phyloP scores from a whole-genome alignment of 2,113 vertebrate genomes.

The Microcebus griseorufus region DNA sequence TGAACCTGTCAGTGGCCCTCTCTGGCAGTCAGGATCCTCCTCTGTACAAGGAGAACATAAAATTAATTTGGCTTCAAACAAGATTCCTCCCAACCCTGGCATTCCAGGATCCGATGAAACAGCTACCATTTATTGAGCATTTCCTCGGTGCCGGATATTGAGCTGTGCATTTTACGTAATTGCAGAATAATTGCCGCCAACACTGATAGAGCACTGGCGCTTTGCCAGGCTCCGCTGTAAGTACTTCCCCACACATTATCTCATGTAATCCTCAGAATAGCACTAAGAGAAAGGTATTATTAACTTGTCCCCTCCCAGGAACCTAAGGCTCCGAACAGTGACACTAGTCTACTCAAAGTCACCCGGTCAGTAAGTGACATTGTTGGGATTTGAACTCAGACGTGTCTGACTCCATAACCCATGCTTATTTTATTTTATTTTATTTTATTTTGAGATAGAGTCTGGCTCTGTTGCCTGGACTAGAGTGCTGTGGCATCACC shows the following conservation, averaged over 20 bases:
- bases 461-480: too few species aligned
- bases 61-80: neutral
- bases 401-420: neutral
- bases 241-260: neutral
- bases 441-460: too few species aligned
- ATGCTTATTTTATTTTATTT: neutral
- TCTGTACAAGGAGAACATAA: neutral
- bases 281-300: neutral
- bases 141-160: neutral
- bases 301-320: neutral
- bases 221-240: neutral
- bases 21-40: neutral
- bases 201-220: neutral
- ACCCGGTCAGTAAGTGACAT: too few species aligned
- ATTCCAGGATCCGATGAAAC: neutral
- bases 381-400: neutral
- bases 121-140: neutral
- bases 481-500: too few species aligned
- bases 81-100: neutral
- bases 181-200: neutral
- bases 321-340: neutral
- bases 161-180: neutral
- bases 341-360: neutral
- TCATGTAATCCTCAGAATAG: neutral
- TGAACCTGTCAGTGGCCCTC: neutral